Evolutionary conservation across 2,888 invertebrate species (phyloP), one percentile per base, ranked within the genome.

Genomic region (Cerceris ruficornis): DNA sequence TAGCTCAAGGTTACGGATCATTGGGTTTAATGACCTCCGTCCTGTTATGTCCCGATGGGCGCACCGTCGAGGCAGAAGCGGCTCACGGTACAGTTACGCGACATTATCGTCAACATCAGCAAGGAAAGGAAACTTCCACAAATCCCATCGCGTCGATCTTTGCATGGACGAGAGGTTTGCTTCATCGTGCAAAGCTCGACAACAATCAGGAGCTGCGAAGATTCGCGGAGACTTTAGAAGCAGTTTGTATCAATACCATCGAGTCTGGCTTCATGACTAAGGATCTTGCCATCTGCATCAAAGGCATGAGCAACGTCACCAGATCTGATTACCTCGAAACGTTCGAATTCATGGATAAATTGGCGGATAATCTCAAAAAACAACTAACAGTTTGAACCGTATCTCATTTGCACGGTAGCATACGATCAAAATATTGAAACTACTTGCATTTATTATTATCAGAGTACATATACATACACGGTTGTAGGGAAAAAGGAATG

Each of bases 61-160:
- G 98, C 92, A 99, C 99, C 0, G 97, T 99, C 0, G 99, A 99
- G 93, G 96, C 99, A 0, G 99, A 99, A 93, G 99, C 99, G 13
- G 99, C 99, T 75, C 99, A 99, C 92, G 99, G 99, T 57, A 99
- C 99, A 0, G 98, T 97, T 0, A 98, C 98, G 0, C 95, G 98
- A 74, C 98, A 98, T 92, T 98, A 95, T 93, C 94, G 97, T 66
- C 95, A 96, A 93, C 95, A 98, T 93, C 95, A 97, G 93, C 95
- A 98, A 94, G 99, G 99, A 82, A 97, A 98, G 92, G 99, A 99
- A 93, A 99, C 99, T 0, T 99, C 99, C 43, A 99, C 99, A 64
- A 99, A 99, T 93, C 98, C 99, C 0, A 99, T 99, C 90, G 99
- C 99, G 28, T 99, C 99, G 0, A 99, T 99, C 90, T 99, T 98